phyloP scores from a whole-genome alignment of 2,113 vertebrate genomes.

The Vulpes ferrilata region DNA sequence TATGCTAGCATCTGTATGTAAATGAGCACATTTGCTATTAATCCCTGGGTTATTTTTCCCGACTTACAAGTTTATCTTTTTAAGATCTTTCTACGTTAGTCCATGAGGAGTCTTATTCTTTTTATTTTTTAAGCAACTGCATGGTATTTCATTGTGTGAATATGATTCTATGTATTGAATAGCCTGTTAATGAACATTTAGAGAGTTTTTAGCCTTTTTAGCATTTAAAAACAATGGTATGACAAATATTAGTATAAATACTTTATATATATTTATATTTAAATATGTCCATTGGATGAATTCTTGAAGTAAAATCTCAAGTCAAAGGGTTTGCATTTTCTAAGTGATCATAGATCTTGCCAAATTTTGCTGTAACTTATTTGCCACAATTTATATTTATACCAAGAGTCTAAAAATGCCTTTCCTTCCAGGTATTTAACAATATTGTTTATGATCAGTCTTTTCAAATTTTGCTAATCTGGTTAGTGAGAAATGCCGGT shows the following conservation, averaged over 20 bases:
- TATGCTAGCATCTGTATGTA: background rate
- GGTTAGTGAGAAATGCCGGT: background rate
- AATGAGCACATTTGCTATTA: background rate
- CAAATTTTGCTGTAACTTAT: background rate
- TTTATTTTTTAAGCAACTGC: background rate
- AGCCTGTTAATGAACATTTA: background rate
- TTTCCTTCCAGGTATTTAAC: background rate
- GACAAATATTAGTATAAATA: background rate
- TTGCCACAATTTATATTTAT: background rate
- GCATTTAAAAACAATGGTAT: constrained; percentile 31
- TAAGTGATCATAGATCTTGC: background rate
- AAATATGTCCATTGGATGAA: background rate
- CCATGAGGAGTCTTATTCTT: background rate
- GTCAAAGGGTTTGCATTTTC: background rate
- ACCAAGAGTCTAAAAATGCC: background rate
- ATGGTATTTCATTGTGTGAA: background rate
- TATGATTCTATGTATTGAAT: background rate
- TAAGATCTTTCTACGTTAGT: background rate
- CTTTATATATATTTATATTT: background rate
- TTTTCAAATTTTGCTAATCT: background rate
- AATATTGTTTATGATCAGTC: background rate
- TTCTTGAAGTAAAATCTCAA: background rate
- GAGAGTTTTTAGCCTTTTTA: background rate
- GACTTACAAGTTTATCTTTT: background rate
- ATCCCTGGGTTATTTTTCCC: background rate